Conservation (phyloP, 1,140 invertebrate species). For the Probaryconus sp. region DNA sequence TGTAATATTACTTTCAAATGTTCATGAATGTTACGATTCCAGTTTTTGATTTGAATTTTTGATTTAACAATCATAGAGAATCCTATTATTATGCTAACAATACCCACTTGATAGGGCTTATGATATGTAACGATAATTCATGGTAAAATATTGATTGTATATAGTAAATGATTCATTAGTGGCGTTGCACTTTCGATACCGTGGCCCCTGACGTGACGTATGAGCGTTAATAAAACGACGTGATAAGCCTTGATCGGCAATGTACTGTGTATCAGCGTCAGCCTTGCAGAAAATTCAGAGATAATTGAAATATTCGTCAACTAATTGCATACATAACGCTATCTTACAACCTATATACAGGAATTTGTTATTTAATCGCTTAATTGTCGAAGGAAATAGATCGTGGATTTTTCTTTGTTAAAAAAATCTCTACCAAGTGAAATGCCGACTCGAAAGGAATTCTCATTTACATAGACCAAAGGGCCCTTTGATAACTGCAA, state of each 20-base stretch:
- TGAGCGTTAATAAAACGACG: slow-evolving; percentile 1
- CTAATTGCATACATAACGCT: slow-evolving; percentile 16
- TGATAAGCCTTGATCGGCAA: slow-evolving; percentile 14
- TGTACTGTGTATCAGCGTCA: slow-evolving; percentile 8
- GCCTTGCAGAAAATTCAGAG: slow-evolving; percentile 11
- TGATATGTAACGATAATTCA: slow-evolving; percentile 15
- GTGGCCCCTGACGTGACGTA: slow-evolving; percentile 1
- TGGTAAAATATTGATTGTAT: slow-evolving; percentile 19
- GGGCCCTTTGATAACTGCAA: slow-evolving; percentile 34
- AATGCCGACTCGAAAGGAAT: slow-evolving; percentile 8
- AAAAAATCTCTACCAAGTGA: background rate
- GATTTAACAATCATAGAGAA: slow-evolving; percentile 7
- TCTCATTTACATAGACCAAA: slow-evolving; percentile 17
- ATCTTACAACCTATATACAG: too few relatives aligned
- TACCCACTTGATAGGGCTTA: slow-evolving; percentile 7
- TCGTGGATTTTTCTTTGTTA: background rate
- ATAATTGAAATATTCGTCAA: slow-evolving; percentile 30
- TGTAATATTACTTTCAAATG: too few relatives aligned
- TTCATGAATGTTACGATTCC: too few relatives aligned
- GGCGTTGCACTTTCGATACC: slow-evolving; percentile 12
- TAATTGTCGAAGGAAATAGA: too few relatives aligned
- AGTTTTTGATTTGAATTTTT: background rate
- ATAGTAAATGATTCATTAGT: slow-evolving; percentile 21
- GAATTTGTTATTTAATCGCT: too few relatives aligned
- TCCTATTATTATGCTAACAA: slow-evolving; percentile 13